Conservation (phyloP, 2,797 vertebrate species). For the Melanitta fusca region DNA sequence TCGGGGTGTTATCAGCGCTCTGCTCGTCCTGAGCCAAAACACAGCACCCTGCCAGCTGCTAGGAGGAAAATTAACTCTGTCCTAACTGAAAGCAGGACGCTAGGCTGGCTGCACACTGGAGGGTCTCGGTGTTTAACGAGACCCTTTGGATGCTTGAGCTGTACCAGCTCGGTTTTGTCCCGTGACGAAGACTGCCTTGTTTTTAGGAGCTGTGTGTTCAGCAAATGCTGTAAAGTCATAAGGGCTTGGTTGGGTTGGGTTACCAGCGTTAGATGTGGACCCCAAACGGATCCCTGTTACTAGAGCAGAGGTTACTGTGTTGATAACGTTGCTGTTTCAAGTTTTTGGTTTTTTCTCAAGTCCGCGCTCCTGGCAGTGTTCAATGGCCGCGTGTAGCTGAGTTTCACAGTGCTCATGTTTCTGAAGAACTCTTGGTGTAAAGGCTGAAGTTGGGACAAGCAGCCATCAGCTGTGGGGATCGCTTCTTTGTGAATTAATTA, state of each 20-base stretch:
- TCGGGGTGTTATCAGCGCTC: too few relatives aligned
- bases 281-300: not conserved
- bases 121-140: not conserved
- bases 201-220: not conserved
- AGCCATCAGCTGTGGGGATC: fast-evolving
- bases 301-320: not conserved
- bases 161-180: not conserved
- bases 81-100: too few relatives aligned
- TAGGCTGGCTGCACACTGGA: not conserved
- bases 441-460: not conserved
- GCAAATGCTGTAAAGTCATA: not conserved
- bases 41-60: too few relatives aligned
- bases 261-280: not conserved
- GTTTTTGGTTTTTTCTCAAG: not conserved
- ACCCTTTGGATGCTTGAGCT: not conserved
- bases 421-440: not conserved
- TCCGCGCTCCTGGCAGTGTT: not conserved
- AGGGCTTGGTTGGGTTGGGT: not conserved
- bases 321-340: not conserved
- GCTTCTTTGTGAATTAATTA: not conserved
- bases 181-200: not conserved
- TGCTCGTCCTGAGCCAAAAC: too few relatives aligned
- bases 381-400: not conserved
- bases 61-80: too few relatives aligned
- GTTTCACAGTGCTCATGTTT: not conserved